Evolutionary conservation across 2,113 vertebrate genomes (phyloP), one percentile per base, ranked within the genome.

Genomic region (Lepisosteus osseus): DNA sequence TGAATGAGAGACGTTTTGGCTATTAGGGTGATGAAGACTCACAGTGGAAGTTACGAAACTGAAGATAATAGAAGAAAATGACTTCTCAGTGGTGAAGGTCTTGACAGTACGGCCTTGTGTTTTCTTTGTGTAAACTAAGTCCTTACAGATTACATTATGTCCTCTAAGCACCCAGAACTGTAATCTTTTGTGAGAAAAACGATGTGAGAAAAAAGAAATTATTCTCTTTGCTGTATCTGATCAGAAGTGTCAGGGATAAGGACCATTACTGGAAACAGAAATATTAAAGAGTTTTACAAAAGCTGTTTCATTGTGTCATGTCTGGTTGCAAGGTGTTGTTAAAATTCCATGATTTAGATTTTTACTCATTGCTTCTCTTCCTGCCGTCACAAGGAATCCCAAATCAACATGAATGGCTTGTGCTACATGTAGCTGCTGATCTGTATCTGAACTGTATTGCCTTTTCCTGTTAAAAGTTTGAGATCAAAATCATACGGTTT

Each of bases 1-100:
- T 77, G 80, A 85, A 79, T 11, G 65, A 70, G 79, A 83, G 77
- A 85, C 76, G 61, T 82, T 74, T 76, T 78, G 80, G 70, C 69
- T 56, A 67, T 69, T 73, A 15, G 65, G 43, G 29, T 70, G 71
- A 76, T 76, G 71, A 68, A 72, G 78, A 77, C 68, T 44, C 72
- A 44, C 66, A 68, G 74, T 81, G 85, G 84, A 87, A 81, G 80
- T 77, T 76, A 62, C 44, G 68, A 81, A 80, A 76, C 74, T 71
- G 67, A 3, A 63, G 73, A 82, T 78, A 78, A 71, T 61, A 13
- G 12, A 57, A 69, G 63, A 72, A 55, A 51, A 63, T 47, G 9
- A 15, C 73, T 42, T 61, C 47, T 67, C 47, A 9, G 63, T 57
- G 57, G 55, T 57, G 68, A 62, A 3, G 11, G 45, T 75, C 61